Percentiles rank a stretch among this genome's conserved stretches.
These are phyloP conservation scores for Furcifer pardalis DNA, from an alignment of 2,797 vertebrate species.

Conservation along the genomic window DNA sequence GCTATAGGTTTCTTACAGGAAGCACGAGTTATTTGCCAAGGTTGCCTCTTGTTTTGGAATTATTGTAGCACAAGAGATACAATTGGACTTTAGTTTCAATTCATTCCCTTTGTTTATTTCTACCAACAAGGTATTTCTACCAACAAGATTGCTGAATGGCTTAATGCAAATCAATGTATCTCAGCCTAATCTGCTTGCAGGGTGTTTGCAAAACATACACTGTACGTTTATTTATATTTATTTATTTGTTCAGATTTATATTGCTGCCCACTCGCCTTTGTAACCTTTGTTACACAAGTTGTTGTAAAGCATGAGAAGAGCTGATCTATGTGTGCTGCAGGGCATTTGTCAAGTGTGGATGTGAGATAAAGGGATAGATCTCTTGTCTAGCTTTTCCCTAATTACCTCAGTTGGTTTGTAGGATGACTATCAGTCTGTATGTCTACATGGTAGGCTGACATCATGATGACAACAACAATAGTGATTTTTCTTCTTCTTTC, in stretches of 20 bases:
- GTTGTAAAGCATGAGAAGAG: too few relatives aligned
- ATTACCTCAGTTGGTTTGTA: background rate
- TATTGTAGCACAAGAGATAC: background rate
- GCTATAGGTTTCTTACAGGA: background rate
- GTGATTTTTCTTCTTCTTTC: too few relatives aligned
- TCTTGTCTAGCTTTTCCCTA: background rate
- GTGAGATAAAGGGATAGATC: background rate
- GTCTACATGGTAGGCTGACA: background rate
- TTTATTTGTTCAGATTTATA: too few relatives aligned
- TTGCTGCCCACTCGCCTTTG: too few relatives aligned
- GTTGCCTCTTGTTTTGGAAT: background rate
- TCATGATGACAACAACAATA: too few relatives aligned
- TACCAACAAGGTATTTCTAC: background rate
- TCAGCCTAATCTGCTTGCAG: background rate
- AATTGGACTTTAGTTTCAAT: background rate
- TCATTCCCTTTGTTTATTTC: background rate
- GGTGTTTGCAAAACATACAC: background rate
- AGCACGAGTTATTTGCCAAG: background rate
- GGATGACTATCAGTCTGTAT: background rate
- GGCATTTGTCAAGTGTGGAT: background rate
- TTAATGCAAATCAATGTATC: background rate
- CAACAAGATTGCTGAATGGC: background rate
- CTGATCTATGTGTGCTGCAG: background rate
- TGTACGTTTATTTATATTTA: too few relatives aligned
- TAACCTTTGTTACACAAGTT: too few relatives aligned